Conservation (phyloP, 2,113 vertebrate species). For the Leptosomus discolor region DNA sequence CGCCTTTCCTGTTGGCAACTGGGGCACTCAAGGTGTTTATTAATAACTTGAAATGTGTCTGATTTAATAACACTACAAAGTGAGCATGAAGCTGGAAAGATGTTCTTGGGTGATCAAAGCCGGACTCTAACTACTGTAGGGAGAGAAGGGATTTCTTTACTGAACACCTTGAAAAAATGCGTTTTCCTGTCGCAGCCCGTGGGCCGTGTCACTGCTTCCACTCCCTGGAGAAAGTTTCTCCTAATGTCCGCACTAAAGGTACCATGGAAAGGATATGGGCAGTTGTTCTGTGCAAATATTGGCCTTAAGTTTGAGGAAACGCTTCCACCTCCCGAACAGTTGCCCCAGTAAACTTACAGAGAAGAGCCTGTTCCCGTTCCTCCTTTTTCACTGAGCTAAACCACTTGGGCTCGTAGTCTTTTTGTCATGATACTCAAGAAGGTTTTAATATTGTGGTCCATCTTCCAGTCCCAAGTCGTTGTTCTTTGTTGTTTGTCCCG, state of each 20-base stretch:
- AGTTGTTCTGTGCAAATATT: neutral
- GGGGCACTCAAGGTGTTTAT: neutral
- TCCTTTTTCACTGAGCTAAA: neutral
- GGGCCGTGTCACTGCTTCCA: neutral
- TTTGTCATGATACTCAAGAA: neutral
- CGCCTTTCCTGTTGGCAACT: accelerated
- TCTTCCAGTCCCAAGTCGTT: neutral
- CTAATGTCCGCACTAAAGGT: neutral
- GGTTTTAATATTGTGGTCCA: neutral
- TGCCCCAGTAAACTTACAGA: neutral
- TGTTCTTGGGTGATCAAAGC: neutral
- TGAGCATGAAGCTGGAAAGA: neutral
- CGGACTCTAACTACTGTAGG: neutral
- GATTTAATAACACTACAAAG: neutral
- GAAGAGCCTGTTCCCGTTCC: neutral
- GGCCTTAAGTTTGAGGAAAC: neutral
- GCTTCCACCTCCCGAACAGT: neutral
- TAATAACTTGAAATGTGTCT: neutral
- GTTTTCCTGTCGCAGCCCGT: neutral
- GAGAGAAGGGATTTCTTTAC: neutral
- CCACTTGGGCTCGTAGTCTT: neutral
- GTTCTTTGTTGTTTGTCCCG: neutral
- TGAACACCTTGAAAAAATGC: too few relatives aligned
- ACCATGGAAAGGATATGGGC: neutral
- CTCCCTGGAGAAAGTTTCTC: neutral